Base-by-base conservation (phyloP, 1,140 invertebrate genomes). In the Cydia splendana region DNA sequence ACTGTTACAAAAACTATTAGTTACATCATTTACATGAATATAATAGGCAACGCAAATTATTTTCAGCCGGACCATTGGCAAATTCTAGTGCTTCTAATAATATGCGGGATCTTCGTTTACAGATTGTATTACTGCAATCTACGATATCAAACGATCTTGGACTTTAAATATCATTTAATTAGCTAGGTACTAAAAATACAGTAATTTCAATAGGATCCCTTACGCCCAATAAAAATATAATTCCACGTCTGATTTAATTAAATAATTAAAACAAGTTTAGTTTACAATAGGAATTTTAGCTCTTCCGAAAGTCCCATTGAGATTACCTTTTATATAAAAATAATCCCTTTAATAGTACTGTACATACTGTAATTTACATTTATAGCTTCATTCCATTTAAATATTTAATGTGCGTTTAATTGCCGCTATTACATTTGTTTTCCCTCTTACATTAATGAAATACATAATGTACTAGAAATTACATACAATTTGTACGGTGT, bases 301-400 rank as follows among this genome's bases (percentile, higher is more conserved):
- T 18, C 53, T 9, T 57, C 7, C 53, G n/a, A 18, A 57, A 57
- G 53, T 57, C n/a, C 53, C 53, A 18, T 9, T 18, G 53, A 57
- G 20, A 15, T 51, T 51, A 15, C 15, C 48, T 2, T 51, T 51
- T n/a, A 5, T n/a, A n/a, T 13, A 42, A 42, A 10, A 42, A 42
- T 10, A 5, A 0, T 1, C 38, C 9, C 2, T 42, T 42, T 42
- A 42, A 42, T 42, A 42, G 9, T 42, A 42, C 7, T 10, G 7
- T 10, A 42, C 10, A 38, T 34, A 71, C 13, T 9, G 24, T 24
- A 2, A 38, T 2, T 15, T 38, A 71, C 10, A 12, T 30, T 71
- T 71, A 71, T 71, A 71, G 67, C 38, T 71, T 71, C 38, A 38
- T 38, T 71, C 67, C 38, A 71, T 38, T 38, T 20, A 24, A 24